A percentile compares a stretch with the other conserved stretches of the same genome.
Conservation (phyloP, 2,888 invertebrate species). For the Ramazzottius varieornatus region DNA sequence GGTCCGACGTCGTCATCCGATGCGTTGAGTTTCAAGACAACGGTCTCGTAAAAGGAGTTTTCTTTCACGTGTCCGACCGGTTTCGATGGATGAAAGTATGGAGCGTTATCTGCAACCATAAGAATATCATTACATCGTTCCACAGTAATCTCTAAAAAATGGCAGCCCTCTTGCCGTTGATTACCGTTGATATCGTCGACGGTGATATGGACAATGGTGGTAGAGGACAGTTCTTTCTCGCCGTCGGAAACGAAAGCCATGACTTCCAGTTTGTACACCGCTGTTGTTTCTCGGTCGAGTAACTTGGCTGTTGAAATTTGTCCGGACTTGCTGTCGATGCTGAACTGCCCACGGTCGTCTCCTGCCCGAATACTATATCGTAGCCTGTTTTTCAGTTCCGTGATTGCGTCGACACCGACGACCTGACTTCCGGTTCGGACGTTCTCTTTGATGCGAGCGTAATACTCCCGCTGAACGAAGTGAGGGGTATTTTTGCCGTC, state of each 20-base stretch:
- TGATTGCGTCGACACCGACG: slow-evolving; percentile 8
- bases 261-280: slow-evolving; percentile 58
- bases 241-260: slow-evolving; percentile 64
- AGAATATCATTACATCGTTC: slow-evolving; percentile 41
- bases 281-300: slow-evolving; percentile 58
- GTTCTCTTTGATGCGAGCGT: slow-evolving; percentile 13
- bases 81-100: slow-evolving; percentile 40
- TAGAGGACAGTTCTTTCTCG: slow-evolving; percentile 38
- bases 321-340: slow-evolving; percentile 46
- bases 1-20: slow-evolving; percentile 60
- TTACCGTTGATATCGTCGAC: slow-evolving; percentile 65
- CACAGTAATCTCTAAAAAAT: background rate
- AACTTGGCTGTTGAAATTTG: slow-evolving; percentile 47
- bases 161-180: no score
- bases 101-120: slow-evolving; percentile 67
- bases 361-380: slow-evolving; percentile 40
- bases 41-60: slow-evolving; percentile 46
- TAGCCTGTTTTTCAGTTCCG: slow-evolving; percentile 6
- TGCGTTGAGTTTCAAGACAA: slow-evolving; percentile 46
- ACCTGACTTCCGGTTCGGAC: slow-evolving; percentile 6
- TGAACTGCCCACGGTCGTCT: slow-evolving; percentile 50
- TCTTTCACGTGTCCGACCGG: slow-evolving; percentile 43
- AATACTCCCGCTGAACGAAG: slow-evolving; percentile 34
- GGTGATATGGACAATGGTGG: slow-evolving; percentile 53
- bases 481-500: slow-evolving; percentile 74